A percentile compares a stretch with the other conserved stretches of the same genome.
Evolutionary conservation across 1,140 invertebrate species (phyloP).

Genomic region (Scaptomyza hsui): DNA sequence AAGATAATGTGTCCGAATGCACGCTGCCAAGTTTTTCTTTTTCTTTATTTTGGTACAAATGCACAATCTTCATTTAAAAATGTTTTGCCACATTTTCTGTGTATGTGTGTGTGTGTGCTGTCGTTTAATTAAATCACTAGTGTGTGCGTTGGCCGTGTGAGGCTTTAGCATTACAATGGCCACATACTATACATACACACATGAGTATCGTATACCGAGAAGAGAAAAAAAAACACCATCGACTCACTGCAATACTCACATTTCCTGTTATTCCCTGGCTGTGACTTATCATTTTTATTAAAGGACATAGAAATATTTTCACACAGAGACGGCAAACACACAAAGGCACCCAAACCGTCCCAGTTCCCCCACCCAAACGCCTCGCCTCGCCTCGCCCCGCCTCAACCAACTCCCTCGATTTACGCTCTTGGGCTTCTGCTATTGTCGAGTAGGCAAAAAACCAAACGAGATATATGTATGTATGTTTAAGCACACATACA

Average conservation of each 20-base stretch:
- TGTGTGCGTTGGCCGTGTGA: slow-evolving; percentile 26
- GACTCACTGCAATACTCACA: slow-evolving; percentile 5
- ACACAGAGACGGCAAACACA: slow-evolving; percentile 51
- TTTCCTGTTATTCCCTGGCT: slow-evolving; percentile 39
- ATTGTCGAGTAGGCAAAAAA: slow-evolving; percentile 47
- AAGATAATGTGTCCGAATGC: neutral
- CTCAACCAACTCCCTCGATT: neutral
- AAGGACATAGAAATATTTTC: slow-evolving; percentile 60
- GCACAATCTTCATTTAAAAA: slow-evolving; percentile 36
- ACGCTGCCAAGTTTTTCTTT: neutral
- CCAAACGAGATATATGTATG: slow-evolving; percentile 38
- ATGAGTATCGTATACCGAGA: neutral
- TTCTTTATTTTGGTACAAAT: slow-evolving; percentile 20
- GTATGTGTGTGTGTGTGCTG: slow-evolving; percentile 6
- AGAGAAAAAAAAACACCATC: neutral
- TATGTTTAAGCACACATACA: slow-evolving; percentile 2
- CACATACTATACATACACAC: too few species aligned
- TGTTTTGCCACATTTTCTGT: neutral
- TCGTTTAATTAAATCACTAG: slow-evolving; percentile 57
- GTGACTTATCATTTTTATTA: slow-evolving; percentile 66
- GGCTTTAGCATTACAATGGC: slow-evolving; percentile 55
- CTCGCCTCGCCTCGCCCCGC: too few species aligned
- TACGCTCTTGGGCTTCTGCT: slow-evolving; percentile 10
- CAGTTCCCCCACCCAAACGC: neutral
- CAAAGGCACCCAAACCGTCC: slow-evolving; percentile 39